Conservation (phyloP, 2,113 vertebrate genomes). For the Apaloderma vittatum region DNA sequence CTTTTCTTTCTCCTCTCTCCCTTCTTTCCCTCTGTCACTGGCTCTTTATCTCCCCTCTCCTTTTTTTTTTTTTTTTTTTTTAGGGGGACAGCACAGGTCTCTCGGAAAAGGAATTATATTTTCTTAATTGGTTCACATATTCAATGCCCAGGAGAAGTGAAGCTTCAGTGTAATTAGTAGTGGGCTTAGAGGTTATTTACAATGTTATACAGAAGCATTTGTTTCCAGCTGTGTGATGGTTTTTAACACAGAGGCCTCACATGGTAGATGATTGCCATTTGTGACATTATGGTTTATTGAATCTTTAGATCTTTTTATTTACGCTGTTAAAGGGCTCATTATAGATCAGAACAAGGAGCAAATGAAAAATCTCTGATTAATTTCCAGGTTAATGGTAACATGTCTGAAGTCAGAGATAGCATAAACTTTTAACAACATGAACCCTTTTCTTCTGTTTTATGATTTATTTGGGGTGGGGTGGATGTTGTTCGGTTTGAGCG, state of each 20-base stretch:
- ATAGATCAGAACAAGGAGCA: conserved; percentile 67
- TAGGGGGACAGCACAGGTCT: neutral
- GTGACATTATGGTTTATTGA: conserved; percentile 76
- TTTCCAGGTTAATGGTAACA: conserved; percentile 72
- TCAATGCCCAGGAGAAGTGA: conserved; percentile 76
- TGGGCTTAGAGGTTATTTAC: conserved; percentile 83
- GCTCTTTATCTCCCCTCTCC: neutral
- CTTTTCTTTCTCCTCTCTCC: neutral
- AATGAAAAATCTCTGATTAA: conserved; percentile 78
- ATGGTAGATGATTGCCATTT: conserved; percentile 76
- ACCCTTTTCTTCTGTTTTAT: conserved; percentile 55
- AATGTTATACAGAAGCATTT: conserved; percentile 77
- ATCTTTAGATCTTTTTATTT: conserved; percentile 85
- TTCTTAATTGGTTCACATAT: conserved; percentile 83
- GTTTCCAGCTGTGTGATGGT: conserved; percentile 79
- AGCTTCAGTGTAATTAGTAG: conserved; percentile 81
- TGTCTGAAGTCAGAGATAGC: conserved; percentile 64
- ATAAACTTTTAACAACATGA: conserved; percentile 66
- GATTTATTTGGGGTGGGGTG: conserved; percentile 33
- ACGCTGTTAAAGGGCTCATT: conserved; percentile 78
- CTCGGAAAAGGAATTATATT: conserved; percentile 74
- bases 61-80: neutral
- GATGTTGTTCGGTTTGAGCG: conserved; percentile 6
- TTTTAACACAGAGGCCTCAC: conserved; percentile 60
- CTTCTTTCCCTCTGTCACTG: neutral